Base-by-base conservation (phyloP, 2,888 invertebrate genomes). In the Dendrolimus houi region DNA sequence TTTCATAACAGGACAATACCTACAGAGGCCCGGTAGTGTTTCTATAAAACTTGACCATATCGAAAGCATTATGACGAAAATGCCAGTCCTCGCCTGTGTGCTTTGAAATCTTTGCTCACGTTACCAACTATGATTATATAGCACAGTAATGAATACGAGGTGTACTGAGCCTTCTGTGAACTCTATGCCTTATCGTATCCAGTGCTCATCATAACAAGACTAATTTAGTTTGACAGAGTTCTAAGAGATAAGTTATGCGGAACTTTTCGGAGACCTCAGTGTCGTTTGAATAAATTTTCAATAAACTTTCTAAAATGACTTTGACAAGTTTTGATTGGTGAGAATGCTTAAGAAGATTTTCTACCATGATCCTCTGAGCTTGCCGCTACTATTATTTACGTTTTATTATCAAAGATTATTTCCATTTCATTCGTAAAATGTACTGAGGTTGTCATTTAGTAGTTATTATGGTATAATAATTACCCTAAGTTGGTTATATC, bases 271-370 rank as follows among this genome's bases (percentile, higher is more conserved):
- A 47, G 70, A 77, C 78, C 79, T 78, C 76, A 47, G 47, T 79
- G 81, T 83, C 85, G 79, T 81, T 84, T 85, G 81, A 83, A 81
- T 81, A 81, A 84, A 84, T 83, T 85, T 83, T 80, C 78, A 79
- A 81, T 81, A 77, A 82, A 81, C 74, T 83, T 75, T 73, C 60
- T 59, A 79, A 82, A 85, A 82, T 76, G 79, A 85, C 76, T 83
- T 85, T 78, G 72, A 69, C 71, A 81, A 86, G 75, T 86, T 81
- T 74, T 81, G 80, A 84, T 84, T 83, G 81, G 81, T 75, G 79
- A 62, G 75, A 79, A 82, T 81, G 77, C 72, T 78, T 74, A 64
- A 69, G 65, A 64, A 72, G 69, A 71, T 70, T 66, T 67, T 62
- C 60, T 60, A 57, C 62, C 63, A 59, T 64, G 65, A 66, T 66